Evolutionary conservation across 1,140 invertebrate species (phyloP).

Genomic region (Gonatopus flavifemur): DNA sequence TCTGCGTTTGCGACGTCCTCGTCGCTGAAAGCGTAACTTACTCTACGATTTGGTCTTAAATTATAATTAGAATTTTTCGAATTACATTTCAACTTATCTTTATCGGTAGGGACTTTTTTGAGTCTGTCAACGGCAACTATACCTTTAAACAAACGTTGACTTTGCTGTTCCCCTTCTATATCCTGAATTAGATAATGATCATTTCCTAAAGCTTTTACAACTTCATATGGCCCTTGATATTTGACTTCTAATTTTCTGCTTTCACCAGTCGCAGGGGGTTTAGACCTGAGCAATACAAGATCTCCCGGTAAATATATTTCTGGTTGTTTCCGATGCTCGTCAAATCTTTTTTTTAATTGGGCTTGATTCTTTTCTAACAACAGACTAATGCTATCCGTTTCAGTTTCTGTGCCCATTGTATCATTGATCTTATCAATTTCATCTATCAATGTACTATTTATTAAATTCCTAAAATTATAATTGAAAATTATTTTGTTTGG

Average conservation of each 20-base stretch:
- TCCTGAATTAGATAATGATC: conserved; percentile 30
- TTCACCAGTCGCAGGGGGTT: conserved; percentile 15
- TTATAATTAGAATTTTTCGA: too few species aligned
- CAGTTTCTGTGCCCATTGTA: not conserved
- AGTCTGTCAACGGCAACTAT: conserved; percentile 9
- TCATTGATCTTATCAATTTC: conserved; percentile 4
- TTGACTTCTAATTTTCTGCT: conserved; percentile 26
- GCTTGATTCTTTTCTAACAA: not conserved
- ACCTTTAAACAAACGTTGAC: conserved; percentile 27
- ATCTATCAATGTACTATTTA: conserved; percentile 1
- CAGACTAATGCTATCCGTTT: not conserved
- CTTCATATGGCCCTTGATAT: conserved; percentile 26
- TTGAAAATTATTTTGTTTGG: conserved; percentile 11
- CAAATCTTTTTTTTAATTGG: not conserved
- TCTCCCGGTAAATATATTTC: conserved; percentile 3
- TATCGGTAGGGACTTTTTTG: not conserved
- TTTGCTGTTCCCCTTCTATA: conserved; percentile 25
- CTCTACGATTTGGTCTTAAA: too few species aligned
- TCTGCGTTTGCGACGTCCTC: too few species aligned
- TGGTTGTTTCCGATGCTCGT: conserved; percentile 6
- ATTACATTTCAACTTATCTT: too few species aligned
- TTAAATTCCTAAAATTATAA: not conserved
- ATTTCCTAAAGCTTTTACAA: conserved; percentile 19
- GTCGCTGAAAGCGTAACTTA: too few species aligned
- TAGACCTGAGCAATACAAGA: conserved; percentile 8